phyloP scores from a whole-genome alignment of 1,140 invertebrate genomes.

The Lysiphlebus fabarum region DNA sequence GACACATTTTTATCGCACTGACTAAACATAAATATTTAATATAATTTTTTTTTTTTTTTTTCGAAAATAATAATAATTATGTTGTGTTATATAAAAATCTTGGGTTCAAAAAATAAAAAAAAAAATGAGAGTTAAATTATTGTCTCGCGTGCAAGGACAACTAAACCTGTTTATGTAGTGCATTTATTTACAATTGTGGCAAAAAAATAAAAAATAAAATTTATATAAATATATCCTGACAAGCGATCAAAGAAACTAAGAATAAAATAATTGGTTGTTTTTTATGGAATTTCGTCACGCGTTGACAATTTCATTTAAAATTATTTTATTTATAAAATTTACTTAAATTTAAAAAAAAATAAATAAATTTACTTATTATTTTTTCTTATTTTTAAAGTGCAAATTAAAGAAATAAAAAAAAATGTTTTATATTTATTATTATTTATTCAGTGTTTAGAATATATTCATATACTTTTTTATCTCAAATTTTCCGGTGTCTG shows the following conservation, averaged over 20 bases:
- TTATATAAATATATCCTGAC: conserved; percentile 28
- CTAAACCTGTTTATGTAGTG: conserved; percentile 1
- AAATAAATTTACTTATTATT: too few relatives aligned
- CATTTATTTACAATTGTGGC: neutral
- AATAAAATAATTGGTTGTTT: conserved; percentile 29
- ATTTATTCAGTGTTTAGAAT: conserved; percentile 42
- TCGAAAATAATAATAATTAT: too few relatives aligned
- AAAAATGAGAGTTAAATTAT: conserved; percentile 1
- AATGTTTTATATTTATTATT: conserved; percentile 24
- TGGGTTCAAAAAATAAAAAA: too few relatives aligned
- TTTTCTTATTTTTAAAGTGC: neutral
- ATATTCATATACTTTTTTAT: too few relatives aligned
- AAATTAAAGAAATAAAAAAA: conserved; percentile 21
- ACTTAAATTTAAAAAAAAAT: neutral
- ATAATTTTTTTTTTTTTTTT: too few relatives aligned
- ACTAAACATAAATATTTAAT: too few relatives aligned
- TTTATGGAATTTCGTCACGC: conserved; percentile 38
- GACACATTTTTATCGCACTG: too few relatives aligned
- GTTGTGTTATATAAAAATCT: too few relatives aligned
- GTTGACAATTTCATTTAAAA: conserved; percentile 21
- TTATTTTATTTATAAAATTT: neutral
- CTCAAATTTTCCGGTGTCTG: conserved; percentile 40
- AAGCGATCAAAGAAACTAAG: conserved; percentile 6
- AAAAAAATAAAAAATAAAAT: conserved; percentile 1
- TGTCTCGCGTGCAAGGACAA: conserved; percentile 5